phyloP scores from a whole-genome alignment of 23 tunicate genomes.

The Ciona savignyi region DNA sequence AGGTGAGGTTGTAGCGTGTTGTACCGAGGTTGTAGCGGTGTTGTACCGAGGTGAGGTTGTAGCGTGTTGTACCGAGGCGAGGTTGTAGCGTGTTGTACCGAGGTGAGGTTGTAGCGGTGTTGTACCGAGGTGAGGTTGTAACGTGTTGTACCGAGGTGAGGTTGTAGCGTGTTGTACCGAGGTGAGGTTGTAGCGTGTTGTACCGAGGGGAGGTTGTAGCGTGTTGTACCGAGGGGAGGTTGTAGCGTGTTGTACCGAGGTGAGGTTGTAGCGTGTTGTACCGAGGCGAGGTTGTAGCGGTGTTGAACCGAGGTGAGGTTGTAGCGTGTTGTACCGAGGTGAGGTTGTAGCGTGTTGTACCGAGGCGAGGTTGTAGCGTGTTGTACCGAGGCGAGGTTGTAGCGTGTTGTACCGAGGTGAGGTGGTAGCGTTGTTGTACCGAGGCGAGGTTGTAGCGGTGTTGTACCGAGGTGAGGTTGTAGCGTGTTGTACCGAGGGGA shows the following conservation, averaged over 20 bases:
- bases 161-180: neutral
- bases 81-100: slow-evolving; percentile 83
- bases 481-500: slow-evolving; percentile 23
- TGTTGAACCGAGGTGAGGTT: neutral
- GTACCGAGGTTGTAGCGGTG: slow-evolving; percentile 63
- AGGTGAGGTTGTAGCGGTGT: slow-evolving; percentile 33
- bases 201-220: slow-evolving; percentile 42
- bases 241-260: neutral
- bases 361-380: slow-evolving; percentile 64
- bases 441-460: slow-evolving; percentile 57
- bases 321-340: neutral
- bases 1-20: too few species aligned
- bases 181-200: neutral
- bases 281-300: slow-evolving; percentile 65
- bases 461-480: neutral
- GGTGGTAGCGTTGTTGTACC: slow-evolving; percentile 72
- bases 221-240: neutral
- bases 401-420: neutral
- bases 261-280: too few species aligned
- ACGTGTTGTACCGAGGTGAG: slow-evolving; percentile 83
- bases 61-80: neutral
- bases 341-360: too few species aligned
- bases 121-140: neutral
- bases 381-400: neutral
- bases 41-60: neutral